These are phyloP conservation scores for Paratilapia polleni DNA, from an alignment of 2,113 vertebrate genomes.

Conservation along the genomic window DNA sequence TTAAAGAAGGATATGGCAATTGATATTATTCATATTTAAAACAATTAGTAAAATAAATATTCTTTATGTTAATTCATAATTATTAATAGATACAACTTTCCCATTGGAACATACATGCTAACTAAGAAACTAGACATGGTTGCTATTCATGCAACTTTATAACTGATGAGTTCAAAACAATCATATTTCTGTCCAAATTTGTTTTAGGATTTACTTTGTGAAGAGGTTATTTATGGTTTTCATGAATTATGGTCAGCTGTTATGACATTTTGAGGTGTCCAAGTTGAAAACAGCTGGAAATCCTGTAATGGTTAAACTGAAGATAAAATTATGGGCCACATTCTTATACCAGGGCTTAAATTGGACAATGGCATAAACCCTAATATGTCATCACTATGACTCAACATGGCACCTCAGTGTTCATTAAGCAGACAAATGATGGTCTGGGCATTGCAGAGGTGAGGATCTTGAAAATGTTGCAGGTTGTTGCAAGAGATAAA, in stretches of 20 bases:
- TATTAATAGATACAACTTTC: background rate
- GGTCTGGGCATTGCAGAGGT: slow-evolving; percentile 31
- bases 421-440: slow-evolving; percentile 63
- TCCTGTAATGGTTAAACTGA: slow-evolving; percentile 2
- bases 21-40: background rate
- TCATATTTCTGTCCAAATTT: background rate
- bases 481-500: slow-evolving; percentile 44
- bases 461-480: slow-evolving; percentile 37
- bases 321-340: slow-evolving; percentile 18
- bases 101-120: background rate
- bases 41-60: background rate
- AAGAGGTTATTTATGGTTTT: background rate
- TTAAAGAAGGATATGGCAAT: too few species aligned
- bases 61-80: background rate
- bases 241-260: background rate
- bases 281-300: background rate
- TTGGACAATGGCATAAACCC: slow-evolving; percentile 53
- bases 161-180: background rate
- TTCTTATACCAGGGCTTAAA: slow-evolving; percentile 42
- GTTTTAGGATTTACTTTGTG: background rate
- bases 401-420: slow-evolving; percentile 54
- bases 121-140: background rate
- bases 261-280: background rate
- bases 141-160: background rate
- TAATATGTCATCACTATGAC: slow-evolving; percentile 64